These are phyloP conservation scores for Leucopsar rothschildi DNA, from an alignment of 2,113 vertebrate species.

Conservation along the genomic window DNA sequence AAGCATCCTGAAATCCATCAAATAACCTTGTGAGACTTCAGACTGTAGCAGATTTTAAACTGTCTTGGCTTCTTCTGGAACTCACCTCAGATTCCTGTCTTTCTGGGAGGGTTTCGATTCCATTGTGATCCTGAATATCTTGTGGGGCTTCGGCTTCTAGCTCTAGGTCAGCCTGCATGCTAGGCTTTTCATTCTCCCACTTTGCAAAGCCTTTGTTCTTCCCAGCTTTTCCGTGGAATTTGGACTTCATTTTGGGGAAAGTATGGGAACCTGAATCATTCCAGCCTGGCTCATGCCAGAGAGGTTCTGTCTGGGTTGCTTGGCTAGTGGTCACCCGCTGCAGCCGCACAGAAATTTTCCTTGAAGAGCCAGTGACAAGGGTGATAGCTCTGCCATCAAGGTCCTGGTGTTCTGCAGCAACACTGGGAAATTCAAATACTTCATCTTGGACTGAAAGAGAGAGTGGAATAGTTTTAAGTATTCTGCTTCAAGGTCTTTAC, in stretches of 20 bases:
- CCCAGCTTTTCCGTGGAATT: conserved; percentile 81
- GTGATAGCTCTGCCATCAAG: conserved; percentile 87
- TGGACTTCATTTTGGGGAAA: conserved; percentile 95
- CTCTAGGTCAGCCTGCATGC: conserved; percentile 46
- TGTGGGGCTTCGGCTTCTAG: conserved; percentile 58
- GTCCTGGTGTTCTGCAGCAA: conserved; percentile 71
- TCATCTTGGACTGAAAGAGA: conserved; percentile 85
- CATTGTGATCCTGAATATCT: conserved; percentile 65
- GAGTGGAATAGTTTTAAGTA: not conserved
- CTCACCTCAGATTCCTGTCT: conserved; percentile 77
- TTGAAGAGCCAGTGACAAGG: conserved; percentile 89
- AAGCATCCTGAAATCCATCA: not conserved
- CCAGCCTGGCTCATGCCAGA: conserved; percentile 89
- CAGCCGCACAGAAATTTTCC: conserved; percentile 90
- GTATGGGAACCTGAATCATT: conserved; percentile 87
- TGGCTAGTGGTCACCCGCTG: conserved; percentile 91
- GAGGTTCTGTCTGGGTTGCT: conserved; percentile 91
- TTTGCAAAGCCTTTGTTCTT: conserved; percentile 90
- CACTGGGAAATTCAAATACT: conserved; percentile 88
- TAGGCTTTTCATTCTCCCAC: conserved; percentile 87
- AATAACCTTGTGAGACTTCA: not conserved
- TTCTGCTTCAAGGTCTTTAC: not conserved
- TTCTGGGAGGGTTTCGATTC: conserved; percentile 65
- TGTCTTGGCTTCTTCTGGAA: not conserved
- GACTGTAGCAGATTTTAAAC: not conserved